Percentiles rank a stretch among this genome's conserved stretches.
These are phyloP conservation scores for Eubasilissa splendida DNA, from an alignment of 2,888 invertebrate genomes.

Conservation along the genomic window DNA sequence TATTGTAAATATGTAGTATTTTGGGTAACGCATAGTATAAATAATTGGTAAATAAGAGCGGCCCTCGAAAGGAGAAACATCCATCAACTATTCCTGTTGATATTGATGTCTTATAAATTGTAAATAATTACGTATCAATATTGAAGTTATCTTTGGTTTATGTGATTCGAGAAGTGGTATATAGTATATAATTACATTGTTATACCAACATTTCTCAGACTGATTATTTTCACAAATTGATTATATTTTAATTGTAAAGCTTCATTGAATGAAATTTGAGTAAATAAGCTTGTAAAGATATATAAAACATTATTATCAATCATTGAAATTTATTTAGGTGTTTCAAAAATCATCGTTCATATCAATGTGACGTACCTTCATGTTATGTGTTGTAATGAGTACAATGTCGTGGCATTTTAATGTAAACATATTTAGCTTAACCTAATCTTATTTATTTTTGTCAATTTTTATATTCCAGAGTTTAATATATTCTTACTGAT, in stretches of 20 bases:
- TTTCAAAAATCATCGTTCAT: slow-evolving; percentile 7
- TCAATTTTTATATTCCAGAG: slow-evolving; percentile 24
- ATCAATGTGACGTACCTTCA: slow-evolving; percentile 28
- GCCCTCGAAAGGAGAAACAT: too few relatives aligned
- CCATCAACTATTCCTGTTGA: too few relatives aligned
- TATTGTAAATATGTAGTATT: too few relatives aligned
- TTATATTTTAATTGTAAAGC: slow-evolving; percentile 8
- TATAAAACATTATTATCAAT: too few relatives aligned
- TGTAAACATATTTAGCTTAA: neutral
- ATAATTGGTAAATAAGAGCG: too few relatives aligned
- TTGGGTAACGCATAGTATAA: too few relatives aligned
- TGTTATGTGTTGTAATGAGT: neutral
- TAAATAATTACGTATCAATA: too few relatives aligned
- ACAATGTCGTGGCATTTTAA: slow-evolving; percentile 14
- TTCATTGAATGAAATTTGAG: too few relatives aligned
- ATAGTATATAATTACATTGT: neutral
- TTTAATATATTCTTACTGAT: slow-evolving; percentile 7
- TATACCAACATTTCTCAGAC: slow-evolving; percentile 21
- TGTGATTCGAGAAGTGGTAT: slow-evolving; percentile 8
- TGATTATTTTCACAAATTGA: slow-evolving; percentile 17
- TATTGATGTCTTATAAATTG: too few relatives aligned
- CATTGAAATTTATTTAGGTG: neutral
- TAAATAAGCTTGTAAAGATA: too few relatives aligned
- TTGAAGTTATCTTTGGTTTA: neutral
- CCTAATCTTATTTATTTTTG: slow-evolving; percentile 9